A percentile compares a stretch with the other conserved stretches of the same genome.
These are phyloP conservation scores for Caenorhabditis sp. DNA, from an alignment of 2,888 invertebrate genomes.

Conservation along the genomic window DNA sequence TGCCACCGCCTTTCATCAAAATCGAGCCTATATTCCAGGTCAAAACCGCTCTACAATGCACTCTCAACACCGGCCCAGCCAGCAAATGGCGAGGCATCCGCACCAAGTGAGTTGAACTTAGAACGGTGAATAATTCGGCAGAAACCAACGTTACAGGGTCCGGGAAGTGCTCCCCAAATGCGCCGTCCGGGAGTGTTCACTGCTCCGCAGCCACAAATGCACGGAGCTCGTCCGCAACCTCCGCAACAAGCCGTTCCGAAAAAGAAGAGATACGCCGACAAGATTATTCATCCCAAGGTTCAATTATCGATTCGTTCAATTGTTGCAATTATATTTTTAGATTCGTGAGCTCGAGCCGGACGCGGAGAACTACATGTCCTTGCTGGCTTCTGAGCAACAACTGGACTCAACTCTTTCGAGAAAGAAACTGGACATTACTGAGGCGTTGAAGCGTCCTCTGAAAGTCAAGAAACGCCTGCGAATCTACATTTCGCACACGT, in stretches of 20 bases:
- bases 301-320: background rate
- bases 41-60: background rate
- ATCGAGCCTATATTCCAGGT: background rate
- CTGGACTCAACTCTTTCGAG: slow-evolving; percentile 97
- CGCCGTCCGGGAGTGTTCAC: slow-evolving; percentile 36
- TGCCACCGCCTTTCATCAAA: background rate
- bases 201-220: slow-evolving; percentile 45
- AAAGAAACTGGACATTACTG: slow-evolving; percentile 92
- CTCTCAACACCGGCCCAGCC: slow-evolving; percentile 18
- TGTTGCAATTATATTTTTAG: background rate
- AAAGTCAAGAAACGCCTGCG: slow-evolving; percentile 94
- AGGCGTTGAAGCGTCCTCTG: slow-evolving; percentile 97
- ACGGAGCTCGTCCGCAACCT: slow-evolving; percentile 8
- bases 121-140: too few species aligned
- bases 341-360: slow-evolving; percentile 91
- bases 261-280: slow-evolving; percentile 75
- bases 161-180: slow-evolving; percentile 13
- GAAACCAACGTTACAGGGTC: background rate
- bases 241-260: slow-evolving; percentile 47
- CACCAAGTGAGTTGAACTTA: slow-evolving; percentile 11
- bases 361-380: slow-evolving; percentile 99
- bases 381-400: slow-evolving; percentile 96
- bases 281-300: slow-evolving; percentile 74
- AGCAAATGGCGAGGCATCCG: slow-evolving; percentile 6
- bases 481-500: slow-evolving; percentile 98